Percentiles rank a stretch among this genome's conserved stretches.
phyloP scores from a whole-genome alignment of 35 echinoderm and acorn worm genomes.

The Strongylocentrotus purpuratus region DNA sequence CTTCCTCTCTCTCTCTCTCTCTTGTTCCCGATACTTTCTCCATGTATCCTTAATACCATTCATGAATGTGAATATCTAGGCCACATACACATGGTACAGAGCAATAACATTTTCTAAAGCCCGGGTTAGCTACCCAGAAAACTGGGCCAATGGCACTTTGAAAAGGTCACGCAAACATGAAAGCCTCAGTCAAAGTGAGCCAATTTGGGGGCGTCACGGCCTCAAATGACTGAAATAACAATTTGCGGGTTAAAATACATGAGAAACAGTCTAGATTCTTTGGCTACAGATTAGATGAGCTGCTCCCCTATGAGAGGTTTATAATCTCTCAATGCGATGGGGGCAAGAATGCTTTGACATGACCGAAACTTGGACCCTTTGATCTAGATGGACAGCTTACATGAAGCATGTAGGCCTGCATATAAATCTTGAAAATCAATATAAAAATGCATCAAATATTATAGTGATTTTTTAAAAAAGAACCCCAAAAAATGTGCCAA shows the following conservation, averaged over 20 bases:
- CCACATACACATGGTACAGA: neutral
- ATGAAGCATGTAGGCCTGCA: too few relatives aligned
- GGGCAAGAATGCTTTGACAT: too few relatives aligned
- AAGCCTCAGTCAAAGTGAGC: constrained; percentile 17
- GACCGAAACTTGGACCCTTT: too few relatives aligned
- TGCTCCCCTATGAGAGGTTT: neutral
- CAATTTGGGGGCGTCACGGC: neutral
- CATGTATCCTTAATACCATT: neutral
- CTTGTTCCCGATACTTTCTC: neutral
- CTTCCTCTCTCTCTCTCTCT: neutral
- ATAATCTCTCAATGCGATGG: neutral
- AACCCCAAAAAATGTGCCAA: too few relatives aligned
- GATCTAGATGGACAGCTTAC: too few relatives aligned
- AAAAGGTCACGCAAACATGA: constrained; percentile 38
- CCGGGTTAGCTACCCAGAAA: neutral
- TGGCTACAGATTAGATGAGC: constrained; percentile 8
- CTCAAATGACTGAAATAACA: constrained; percentile 44
- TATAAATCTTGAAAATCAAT: too few relatives aligned
- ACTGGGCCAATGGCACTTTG: constrained; percentile 42
- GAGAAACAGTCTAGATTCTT: neutral
- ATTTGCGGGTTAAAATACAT: constrained; percentile 8
- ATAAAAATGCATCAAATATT: too few relatives aligned
- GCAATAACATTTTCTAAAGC: constrained; percentile 24
- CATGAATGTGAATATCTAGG: constrained; percentile 12
- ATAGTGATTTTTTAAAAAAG: too few relatives aligned